Percentiles rank a stretch among this genome's conserved stretches.
phyloP scores from a whole-genome alignment of 2,888 invertebrate species.

The Clusia tigrina region DNA sequence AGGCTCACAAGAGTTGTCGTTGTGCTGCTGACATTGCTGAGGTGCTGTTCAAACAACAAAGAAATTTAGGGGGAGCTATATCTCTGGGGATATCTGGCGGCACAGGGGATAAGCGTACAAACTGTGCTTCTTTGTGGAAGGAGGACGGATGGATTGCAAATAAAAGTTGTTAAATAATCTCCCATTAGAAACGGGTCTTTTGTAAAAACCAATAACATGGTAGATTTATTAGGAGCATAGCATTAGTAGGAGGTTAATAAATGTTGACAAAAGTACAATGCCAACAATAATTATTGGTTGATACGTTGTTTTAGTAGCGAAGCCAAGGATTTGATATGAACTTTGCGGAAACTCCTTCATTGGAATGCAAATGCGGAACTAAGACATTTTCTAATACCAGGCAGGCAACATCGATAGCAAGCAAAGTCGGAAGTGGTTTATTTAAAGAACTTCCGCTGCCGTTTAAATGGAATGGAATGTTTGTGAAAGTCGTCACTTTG shows the following conservation, averaged over 20 bases:
- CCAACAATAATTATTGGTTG: not conserved
- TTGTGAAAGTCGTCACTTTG: not conserved
- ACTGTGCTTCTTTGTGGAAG: not conserved
- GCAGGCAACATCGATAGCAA: slow-evolving; percentile 45
- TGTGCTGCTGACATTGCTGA: slow-evolving; percentile 30
- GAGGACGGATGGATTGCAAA: not conserved
- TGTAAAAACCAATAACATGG: not conserved
- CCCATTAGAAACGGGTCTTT: too few relatives aligned
- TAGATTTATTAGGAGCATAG: slow-evolving; percentile 17
- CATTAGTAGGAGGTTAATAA: not conserved
- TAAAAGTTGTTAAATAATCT: not conserved
- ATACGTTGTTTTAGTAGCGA: not conserved
- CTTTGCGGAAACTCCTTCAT: slow-evolving; percentile 36
- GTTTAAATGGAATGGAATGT: not conserved
- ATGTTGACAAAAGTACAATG: not conserved
- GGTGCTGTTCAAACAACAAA: slow-evolving; percentile 37
- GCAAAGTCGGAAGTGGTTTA: slow-evolving; percentile 54
- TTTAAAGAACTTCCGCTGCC: slow-evolving; percentile 43
- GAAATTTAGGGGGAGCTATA: slow-evolving; percentile 42
- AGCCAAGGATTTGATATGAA: not conserved
- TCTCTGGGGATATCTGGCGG: slow-evolving; percentile 23
- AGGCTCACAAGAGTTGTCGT: not conserved
- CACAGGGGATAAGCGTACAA: slow-evolving; percentile 1
- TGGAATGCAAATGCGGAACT: slow-evolving; percentile 55
- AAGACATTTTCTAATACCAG: slow-evolving; percentile 56